Evolutionary conservation across 1,140 invertebrate species (phyloP).

Genomic region (Drosophila dunni): DNA sequence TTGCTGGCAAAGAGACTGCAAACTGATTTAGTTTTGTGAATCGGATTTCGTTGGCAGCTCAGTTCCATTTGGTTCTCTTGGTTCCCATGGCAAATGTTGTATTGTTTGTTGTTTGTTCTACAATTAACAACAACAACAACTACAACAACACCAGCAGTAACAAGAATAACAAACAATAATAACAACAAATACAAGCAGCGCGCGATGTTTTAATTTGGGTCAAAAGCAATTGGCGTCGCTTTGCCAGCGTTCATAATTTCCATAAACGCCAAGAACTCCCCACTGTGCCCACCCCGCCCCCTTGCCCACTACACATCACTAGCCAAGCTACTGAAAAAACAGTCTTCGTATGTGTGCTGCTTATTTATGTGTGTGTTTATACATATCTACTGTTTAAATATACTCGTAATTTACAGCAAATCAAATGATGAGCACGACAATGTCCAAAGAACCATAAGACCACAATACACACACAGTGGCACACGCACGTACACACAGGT

Average conservation of each 20-base stretch:
- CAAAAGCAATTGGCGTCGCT: conserved; percentile 73
- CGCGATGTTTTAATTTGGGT: conserved; percentile 62
- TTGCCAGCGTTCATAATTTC: conserved; percentile 68
- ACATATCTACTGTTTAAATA: conserved; percentile 46
- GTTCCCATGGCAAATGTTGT: conserved; percentile 74
- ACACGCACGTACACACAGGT: conserved; percentile 15
- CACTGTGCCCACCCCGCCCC: neutral
- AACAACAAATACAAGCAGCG: conserved; percentile 56
- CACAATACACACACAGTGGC: conserved; percentile 14
- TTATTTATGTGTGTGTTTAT: conserved; percentile 17
- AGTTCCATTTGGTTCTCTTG: conserved; percentile 32
- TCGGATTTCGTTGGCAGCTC: conserved; percentile 45
- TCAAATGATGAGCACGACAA: conserved; percentile 53
- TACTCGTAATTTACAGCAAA: conserved; percentile 66
- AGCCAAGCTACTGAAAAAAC: neutral
- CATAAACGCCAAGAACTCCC: conserved; percentile 41
- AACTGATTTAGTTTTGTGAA: conserved; percentile 68
- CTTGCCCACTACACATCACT: neutral
- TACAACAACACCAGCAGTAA: neutral
- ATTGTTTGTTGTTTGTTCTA: conserved; percentile 30
- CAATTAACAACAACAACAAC: neutral
- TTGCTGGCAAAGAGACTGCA: conserved; percentile 55
- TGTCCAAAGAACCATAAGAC: conserved; percentile 14
- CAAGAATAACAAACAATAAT: conserved; percentile 43
- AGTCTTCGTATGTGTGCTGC: neutral